phyloP scores from a whole-genome alignment of 2,113 vertebrate genomes.

The Pogona vitticeps region DNA sequence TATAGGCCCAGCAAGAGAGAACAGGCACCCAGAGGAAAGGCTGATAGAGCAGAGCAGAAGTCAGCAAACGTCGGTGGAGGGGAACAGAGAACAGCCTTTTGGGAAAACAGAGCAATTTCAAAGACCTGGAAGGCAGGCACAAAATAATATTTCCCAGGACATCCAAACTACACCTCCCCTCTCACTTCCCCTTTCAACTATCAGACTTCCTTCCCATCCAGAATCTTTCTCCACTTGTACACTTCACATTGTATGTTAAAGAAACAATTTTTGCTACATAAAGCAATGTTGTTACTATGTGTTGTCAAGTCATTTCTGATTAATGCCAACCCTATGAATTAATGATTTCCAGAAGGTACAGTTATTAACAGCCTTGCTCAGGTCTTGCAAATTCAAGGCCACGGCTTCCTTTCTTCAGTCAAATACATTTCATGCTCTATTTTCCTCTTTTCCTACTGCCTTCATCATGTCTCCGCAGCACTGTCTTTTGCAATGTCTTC shows the following conservation, averaged over 20 bases:
- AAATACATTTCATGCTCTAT: too few species aligned
- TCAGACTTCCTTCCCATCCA: background rate
- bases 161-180: background rate
- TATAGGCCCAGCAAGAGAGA: background rate
- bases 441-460: too few species aligned
- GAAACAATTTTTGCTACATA: background rate
- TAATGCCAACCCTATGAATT: too few species aligned
- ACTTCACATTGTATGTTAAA: background rate
- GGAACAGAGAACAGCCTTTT: conserved; percentile 5
- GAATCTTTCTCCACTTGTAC: background rate
- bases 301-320: too few species aligned
- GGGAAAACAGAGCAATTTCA: background rate
- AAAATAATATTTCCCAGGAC: background rate
- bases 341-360: too few species aligned
- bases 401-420: too few species aligned
- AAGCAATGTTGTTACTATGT: too few species aligned
- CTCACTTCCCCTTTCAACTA: too few species aligned
- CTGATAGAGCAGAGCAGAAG: conserved; percentile 9
- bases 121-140: background rate
- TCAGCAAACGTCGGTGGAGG: background rate
- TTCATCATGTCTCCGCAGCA: too few species aligned
- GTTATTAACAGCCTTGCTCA: too few species aligned
- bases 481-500: too few species aligned
- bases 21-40: background rate
- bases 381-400: too few species aligned